Conservation (phyloP, 2,888 invertebrate genomes). For the Nemotelus pantherinus region DNA sequence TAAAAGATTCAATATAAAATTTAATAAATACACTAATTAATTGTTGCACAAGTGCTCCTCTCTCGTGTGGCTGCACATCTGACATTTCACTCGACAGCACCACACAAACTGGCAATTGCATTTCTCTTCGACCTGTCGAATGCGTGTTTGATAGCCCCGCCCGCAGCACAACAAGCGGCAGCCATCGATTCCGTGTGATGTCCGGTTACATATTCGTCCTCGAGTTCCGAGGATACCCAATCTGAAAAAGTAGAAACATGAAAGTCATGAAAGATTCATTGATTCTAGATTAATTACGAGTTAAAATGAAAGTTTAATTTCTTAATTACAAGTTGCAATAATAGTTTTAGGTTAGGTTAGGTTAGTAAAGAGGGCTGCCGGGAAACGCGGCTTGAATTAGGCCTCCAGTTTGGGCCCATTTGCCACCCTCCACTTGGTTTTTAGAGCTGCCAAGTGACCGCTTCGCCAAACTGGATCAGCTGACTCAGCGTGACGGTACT, state of each 20-base stretch:
- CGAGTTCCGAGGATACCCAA: conserved; percentile 84
- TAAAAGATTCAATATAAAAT: conserved; percentile 41
- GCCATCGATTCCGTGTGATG: conserved; percentile 86
- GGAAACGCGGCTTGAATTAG: too few relatives aligned
- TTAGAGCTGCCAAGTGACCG: too few relatives aligned
- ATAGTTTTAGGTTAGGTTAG: too few relatives aligned
- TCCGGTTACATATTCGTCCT: conserved; percentile 84
- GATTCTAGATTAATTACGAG: background rate
- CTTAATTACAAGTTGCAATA: too few relatives aligned
- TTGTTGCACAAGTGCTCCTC: conserved; percentile 89
- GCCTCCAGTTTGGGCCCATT: too few relatives aligned
- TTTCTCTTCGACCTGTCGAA: conserved; percentile 84
- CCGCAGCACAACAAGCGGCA: conserved; percentile 89
- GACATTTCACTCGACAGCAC: conserved; percentile 90
- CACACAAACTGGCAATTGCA: conserved; percentile 91
- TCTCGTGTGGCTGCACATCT: conserved; percentile 79
- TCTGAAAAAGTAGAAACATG: conserved; percentile 62
- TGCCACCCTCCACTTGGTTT: too few relatives aligned
- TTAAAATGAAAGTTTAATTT: background rate
- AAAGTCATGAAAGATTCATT: background rate
- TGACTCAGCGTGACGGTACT: too few relatives aligned
- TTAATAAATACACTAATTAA: conserved; percentile 42
- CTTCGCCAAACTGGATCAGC: too few relatives aligned
- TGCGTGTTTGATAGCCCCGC: conserved; percentile 85
- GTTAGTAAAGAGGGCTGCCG: too few relatives aligned